phyloP scores from a whole-genome alignment of 2,113 vertebrate genomes.

The Xenus cinereus region DNA sequence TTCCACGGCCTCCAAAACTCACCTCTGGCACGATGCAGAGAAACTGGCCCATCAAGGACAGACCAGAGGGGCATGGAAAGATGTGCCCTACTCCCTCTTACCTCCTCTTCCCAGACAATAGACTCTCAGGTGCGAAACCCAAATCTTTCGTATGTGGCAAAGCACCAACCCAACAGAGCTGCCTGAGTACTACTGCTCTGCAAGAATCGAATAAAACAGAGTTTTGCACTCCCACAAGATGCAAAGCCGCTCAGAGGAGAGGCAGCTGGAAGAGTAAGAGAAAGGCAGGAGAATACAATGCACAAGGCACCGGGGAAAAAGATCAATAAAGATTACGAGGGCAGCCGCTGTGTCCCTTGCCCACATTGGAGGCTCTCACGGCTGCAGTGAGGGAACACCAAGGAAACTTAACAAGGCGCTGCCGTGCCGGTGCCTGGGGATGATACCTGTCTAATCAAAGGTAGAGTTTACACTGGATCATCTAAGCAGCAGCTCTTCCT shows the following conservation, averaged over 20 bases:
- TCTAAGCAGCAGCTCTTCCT: constrained; percentile 11
- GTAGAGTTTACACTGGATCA: constrained; percentile 43
- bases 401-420: constrained; percentile 22
- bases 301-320: neutral
- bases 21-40: neutral
- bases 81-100: neutral
- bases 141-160: neutral
- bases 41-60: neutral
- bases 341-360: constrained; percentile 17
- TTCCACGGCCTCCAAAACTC: neutral
- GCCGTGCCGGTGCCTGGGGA: neutral
- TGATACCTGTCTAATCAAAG: constrained; percentile 49
- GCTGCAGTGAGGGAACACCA: constrained; percentile 1
- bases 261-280: neutral
- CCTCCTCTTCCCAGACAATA: neutral
- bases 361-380: neutral
- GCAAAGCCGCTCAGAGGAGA: neutral
- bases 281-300: constrained; percentile 27
- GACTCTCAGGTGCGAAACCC: neutral
- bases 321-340: constrained; percentile 61
- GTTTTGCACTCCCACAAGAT: neutral
- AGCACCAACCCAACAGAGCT: neutral
- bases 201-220: neutral
- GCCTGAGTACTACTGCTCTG: neutral
- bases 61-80: neutral